phyloP scores from a whole-genome alignment of 2,797 vertebrate genomes.

The Brachyrhaphis roseni region DNA sequence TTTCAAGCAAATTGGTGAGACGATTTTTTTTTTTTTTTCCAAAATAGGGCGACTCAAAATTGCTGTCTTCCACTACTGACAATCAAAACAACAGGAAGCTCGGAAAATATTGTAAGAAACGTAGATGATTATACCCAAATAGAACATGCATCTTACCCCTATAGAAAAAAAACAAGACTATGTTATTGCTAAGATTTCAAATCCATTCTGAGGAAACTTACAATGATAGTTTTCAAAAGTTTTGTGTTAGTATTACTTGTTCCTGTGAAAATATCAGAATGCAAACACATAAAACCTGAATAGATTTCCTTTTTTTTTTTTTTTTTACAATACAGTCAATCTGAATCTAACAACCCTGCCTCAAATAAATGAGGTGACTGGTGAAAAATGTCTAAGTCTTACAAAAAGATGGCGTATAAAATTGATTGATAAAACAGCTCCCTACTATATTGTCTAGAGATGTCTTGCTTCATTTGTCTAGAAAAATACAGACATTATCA shows the following conservation, averaged over 20 bases:
- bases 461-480: constrained; percentile 1
- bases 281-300: not conserved
- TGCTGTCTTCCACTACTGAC: constrained; percentile 4
- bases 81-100: constrained; percentile 22
- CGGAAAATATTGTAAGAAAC: constrained; percentile 3
- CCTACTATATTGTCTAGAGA: not conserved
- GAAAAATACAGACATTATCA: constrained; percentile 7
- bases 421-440: constrained; percentile 16
- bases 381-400: constrained; percentile 1
- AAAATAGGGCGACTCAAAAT: constrained; percentile 5
- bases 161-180: not conserved
- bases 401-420: not conserved
- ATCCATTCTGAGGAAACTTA: not conserved
- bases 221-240: not conserved
- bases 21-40: not conserved
- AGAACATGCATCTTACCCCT: constrained; percentile 9
- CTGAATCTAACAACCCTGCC: not conserved
- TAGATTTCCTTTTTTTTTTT: not conserved
- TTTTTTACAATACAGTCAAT: not conserved
- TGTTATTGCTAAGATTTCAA: not conserved
- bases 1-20: constrained; percentile 4
- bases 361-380: not conserved
- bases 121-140: constrained; percentile 7
- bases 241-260: not conserved
- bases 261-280: not conserved